A percentile compares a stretch with the other conserved stretches of the same genome.
These are phyloP conservation scores for Rhea americana DNA, from an alignment of 2,113 vertebrate genomes.

Conservation along the genomic window DNA sequence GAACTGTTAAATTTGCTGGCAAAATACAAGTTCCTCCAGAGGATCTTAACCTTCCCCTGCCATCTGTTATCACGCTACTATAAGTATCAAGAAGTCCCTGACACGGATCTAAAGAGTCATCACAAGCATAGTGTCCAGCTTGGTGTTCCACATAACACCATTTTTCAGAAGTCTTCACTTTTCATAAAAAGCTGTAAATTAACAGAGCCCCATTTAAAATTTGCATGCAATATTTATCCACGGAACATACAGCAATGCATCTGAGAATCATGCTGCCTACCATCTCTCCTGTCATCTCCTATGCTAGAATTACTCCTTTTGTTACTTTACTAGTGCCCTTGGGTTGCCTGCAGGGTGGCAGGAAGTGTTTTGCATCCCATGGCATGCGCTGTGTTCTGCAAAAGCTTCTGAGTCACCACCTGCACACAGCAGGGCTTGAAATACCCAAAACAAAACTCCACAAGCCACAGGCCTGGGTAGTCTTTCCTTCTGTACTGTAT, in stretches of 20 bases:
- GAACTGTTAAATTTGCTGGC: background rate
- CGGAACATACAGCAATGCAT: rapidly evolving
- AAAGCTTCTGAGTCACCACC: background rate
- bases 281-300: background rate
- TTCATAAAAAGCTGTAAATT: background rate
- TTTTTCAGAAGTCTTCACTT: background rate
- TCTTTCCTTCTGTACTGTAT: background rate
- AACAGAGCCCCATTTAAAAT: background rate
- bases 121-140: background rate
- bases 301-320: background rate
- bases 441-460: background rate
- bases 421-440: background rate
- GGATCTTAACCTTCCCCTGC: background rate
- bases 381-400: rapidly evolving
- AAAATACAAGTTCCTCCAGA: background rate
- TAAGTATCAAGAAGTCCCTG: rapidly evolving
- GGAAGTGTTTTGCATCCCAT: rapidly evolving
- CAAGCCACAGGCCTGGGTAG: background rate
- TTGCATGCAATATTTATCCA: background rate
- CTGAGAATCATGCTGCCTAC: background rate
- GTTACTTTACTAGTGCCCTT: rapidly evolving
- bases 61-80: background rate
- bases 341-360: background rate
- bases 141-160: background rate
- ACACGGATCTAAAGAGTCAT: background rate